phyloP scores from a whole-genome alignment of 2,797 vertebrate species.

The Ceryle rudis region DNA sequence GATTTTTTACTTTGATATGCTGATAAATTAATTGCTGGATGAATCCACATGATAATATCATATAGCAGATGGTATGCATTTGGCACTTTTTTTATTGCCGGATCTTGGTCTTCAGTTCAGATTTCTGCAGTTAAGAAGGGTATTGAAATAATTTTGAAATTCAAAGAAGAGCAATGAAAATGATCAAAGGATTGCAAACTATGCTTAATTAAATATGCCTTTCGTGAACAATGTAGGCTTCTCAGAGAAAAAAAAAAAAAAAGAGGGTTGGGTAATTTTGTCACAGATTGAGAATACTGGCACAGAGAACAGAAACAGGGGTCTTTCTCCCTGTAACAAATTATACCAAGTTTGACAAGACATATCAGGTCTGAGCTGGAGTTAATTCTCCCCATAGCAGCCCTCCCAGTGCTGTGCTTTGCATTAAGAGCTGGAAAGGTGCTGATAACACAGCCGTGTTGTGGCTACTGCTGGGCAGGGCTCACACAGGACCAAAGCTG shows the following conservation, averaged over 20 bases:
- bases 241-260: neutral
- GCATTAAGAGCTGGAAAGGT: too few relatives aligned
- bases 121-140: neutral
- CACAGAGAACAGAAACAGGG: neutral
- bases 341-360: neutral
- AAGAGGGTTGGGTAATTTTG: neutral
- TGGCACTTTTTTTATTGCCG: neutral
- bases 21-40: neutral
- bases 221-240: neutral
- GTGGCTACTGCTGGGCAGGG: too few relatives aligned
- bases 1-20: neutral
- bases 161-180: neutral
- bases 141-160: neutral
- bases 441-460: too few relatives aligned
- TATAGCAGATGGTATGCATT: slow-evolving; percentile 2
- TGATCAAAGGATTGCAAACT: slow-evolving; percentile 26
- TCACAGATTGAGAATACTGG: neutral
- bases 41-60: neutral
- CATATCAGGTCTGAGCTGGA: neutral
- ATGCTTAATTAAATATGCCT: neutral
- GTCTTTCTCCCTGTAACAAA: neutral
- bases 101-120: neutral
- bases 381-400: too few relatives aligned
- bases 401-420: too few relatives aligned
- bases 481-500: too few relatives aligned